These are phyloP conservation scores for Cryptocephalus primarius DNA, from an alignment of 2,888 invertebrate species.

Conservation along the genomic window DNA sequence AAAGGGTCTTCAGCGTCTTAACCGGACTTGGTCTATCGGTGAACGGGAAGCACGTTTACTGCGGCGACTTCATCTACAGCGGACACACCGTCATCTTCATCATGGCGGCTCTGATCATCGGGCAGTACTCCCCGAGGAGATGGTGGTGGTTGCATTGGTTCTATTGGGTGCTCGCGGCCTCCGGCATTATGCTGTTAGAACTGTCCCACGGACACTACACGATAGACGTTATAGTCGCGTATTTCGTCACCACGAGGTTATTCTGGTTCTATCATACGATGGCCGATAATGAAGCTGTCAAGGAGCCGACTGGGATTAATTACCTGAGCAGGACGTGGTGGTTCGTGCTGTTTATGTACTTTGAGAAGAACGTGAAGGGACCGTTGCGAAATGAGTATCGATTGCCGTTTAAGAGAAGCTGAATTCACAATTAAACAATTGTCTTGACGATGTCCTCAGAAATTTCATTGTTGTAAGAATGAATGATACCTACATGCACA, in stretches of 20 bases:
- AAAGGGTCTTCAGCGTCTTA: neutral
- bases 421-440: too few species aligned
- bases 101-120: slow-evolving; percentile 3
- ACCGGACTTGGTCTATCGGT: slow-evolving; percentile 4
- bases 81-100: slow-evolving; percentile 6
- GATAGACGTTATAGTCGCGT: neutral
- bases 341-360: slow-evolving; percentile 5
- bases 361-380: slow-evolving; percentile 6
- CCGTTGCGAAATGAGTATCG: slow-evolving; percentile 3
- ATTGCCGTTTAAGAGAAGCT: neutral
- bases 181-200: neutral
- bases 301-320: neutral
- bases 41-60: slow-evolving; percentile 6
- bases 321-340: slow-evolving; percentile 3
- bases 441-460: too few species aligned
- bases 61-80: slow-evolving; percentile 8
- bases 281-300: neutral
- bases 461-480: too few species aligned
- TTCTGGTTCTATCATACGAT: neutral
- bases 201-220: neutral
- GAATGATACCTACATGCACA: too few species aligned
- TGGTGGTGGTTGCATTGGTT: neutral
- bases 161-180: neutral
- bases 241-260: neutral
- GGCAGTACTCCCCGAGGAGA: slow-evolving; percentile 1